Percentiles rank a stretch among this genome's conserved stretches.
These are phyloP conservation scores for Eucriotettix oculatus DNA, from an alignment of 2,888 invertebrate species.

Conservation along the genomic window DNA sequence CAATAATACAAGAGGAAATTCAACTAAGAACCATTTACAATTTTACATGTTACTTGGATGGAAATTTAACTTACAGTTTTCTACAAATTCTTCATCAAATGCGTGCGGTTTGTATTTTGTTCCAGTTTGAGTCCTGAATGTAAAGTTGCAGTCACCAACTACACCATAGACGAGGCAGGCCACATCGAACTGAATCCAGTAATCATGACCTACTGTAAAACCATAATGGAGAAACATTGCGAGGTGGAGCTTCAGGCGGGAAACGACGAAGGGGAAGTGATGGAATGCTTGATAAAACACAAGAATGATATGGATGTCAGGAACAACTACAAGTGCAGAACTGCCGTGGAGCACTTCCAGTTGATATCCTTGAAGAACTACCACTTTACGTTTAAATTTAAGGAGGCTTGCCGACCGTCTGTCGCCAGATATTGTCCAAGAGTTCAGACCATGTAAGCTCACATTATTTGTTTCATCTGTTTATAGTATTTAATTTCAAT, in stretches of 20 bases:
- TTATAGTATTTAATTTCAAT: too few species aligned
- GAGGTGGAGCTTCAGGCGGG: conserved; percentile 45
- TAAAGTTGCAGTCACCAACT: conserved; percentile 57
- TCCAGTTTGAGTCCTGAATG: conserved; percentile 43
- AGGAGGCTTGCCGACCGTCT: conserved; percentile 77
- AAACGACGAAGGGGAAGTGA: conserved; percentile 71
- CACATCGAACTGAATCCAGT: conserved; percentile 81
- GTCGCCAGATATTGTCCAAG: conserved; percentile 41
- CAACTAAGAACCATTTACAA: too few species aligned
- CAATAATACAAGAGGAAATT: not conserved
- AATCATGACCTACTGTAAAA: conserved; percentile 64
- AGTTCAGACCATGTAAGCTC: conserved; percentile 23
- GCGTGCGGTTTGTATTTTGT: not conserved
- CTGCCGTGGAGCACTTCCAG: conserved; percentile 94
- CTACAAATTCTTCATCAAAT: too few species aligned
- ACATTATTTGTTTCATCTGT: not conserved
- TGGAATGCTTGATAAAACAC: conserved; percentile 85
- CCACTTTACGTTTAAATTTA: conserved; percentile 85
- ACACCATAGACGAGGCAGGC: conserved; percentile 79
- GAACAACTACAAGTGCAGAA: conserved; percentile 66
- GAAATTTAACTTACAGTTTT: too few species aligned
- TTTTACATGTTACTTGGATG: too few species aligned
- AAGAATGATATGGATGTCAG: conserved; percentile 76
- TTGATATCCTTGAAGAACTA: conserved; percentile 84
- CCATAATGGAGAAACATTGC: conserved; percentile 63